These are phyloP conservation scores for Acleris sparsana DNA, from an alignment of 2,888 invertebrate genomes.

Conservation along the genomic window DNA sequence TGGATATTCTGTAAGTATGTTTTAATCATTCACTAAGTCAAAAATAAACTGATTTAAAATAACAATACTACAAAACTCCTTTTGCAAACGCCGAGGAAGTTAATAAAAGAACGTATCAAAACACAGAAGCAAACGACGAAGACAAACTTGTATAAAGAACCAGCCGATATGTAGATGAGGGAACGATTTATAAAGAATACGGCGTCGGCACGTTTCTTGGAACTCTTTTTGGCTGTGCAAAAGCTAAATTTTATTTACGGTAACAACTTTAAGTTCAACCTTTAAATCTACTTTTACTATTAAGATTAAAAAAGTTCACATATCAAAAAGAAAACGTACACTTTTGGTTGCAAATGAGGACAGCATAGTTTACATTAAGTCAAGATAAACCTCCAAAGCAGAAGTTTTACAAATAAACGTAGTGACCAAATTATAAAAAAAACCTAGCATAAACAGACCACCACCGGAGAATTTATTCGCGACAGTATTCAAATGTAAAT, in stretches of 20 bases:
- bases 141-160: constrained; percentile 41
- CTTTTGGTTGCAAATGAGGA: no score
- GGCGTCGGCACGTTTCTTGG: constrained; percentile 50
- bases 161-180: constrained; percentile 71
- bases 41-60: no score
- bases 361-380: no score
- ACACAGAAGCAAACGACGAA: constrained; percentile 39
- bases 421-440: neutral
- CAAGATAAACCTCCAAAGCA: neutral
- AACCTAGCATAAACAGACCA: constrained; percentile 43
- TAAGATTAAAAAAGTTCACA: no score
- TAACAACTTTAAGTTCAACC: no score
- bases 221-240: neutral
- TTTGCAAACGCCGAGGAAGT: neutral
- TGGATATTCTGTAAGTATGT: no score
- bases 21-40: no score
- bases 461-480: constrained; percentile 59
- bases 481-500: constrained; percentile 67
- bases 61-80: no score
- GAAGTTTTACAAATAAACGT: neutral
- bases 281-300: no score
- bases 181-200: constrained; percentile 77
- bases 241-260: neutral
- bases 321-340: no score
- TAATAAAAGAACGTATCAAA: constrained; percentile 1